Conservation (phyloP, 2,113 vertebrate species). For the Etheostoma cragini region DNA sequence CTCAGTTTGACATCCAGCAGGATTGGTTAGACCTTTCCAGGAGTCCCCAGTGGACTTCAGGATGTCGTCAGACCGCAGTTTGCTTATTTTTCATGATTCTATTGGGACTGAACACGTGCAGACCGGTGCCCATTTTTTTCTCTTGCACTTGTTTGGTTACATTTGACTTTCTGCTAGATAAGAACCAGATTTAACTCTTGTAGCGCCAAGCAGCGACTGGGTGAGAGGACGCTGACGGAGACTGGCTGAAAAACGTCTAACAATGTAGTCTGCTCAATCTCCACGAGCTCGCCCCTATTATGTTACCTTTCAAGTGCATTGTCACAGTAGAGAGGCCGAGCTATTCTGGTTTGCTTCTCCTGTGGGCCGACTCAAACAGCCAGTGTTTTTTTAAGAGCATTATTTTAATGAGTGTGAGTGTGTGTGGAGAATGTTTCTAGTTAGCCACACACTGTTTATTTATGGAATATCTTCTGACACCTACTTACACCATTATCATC, state of each 20-base stretch:
- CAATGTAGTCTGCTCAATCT: slow-evolving; percentile 87
- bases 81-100: slow-evolving; percentile 90
- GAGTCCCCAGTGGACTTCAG: slow-evolving; percentile 67
- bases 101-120: slow-evolving; percentile 84
- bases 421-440: slow-evolving; percentile 81
- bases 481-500: slow-evolving; percentile 86
- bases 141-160: slow-evolving; percentile 83
- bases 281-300: slow-evolving; percentile 74
- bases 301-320: slow-evolving; percentile 87
- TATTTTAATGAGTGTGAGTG: slow-evolving; percentile 81
- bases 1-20: slow-evolving; percentile 61
- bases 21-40: slow-evolving; percentile 56
- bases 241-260: slow-evolving; percentile 83
- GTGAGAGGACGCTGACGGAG: slow-evolving; percentile 82
- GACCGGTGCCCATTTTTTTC: slow-evolving; percentile 72
- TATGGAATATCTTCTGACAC: slow-evolving; percentile 88
- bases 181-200: slow-evolving; percentile 86
- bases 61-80: slow-evolving; percentile 79
- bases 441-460: slow-evolving; percentile 85
- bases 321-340: slow-evolving; percentile 78
- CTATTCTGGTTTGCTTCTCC: slow-evolving; percentile 79
- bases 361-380: slow-evolving; percentile 72
- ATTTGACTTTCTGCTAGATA: slow-evolving; percentile 84
- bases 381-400: slow-evolving; percentile 84
- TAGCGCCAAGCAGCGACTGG: slow-evolving; percentile 74